Evolutionary conservation across 2,888 invertebrate genomes (phyloP), one percentile per base, ranked within the genome.

Genomic region (Oscheius myriophilus): DNA sequence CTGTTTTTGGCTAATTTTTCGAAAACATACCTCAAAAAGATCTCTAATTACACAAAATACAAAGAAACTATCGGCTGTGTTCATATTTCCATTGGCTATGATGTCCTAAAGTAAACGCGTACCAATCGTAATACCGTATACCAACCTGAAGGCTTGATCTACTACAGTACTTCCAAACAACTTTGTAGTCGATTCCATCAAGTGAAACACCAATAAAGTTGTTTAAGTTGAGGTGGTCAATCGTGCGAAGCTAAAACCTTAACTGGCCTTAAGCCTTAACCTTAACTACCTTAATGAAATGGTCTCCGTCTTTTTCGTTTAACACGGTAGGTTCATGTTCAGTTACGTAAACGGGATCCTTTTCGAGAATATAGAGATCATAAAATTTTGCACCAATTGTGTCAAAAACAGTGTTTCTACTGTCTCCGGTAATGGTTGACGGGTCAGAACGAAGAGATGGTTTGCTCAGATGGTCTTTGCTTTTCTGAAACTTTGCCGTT

Each of bases 41-140:
- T 80, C 51, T 7, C 65, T 4, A 25, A 55, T 51, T 4, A 84
- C 84, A 72, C 85, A 82, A 26, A 85, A 74, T 1, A 84, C 83
- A 0, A 82, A 77, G 67, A 84, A 85, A 55, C 76, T 78, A 14
- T 75, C 75, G 9, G 83, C 79, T 7, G 85, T 78, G 3, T 84
- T 85, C 71, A 85, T 84, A 23, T 81, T 79, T 49, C 86, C 85
- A 45, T 84, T 83, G 58, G 82, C 83, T 26, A 78, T 83, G 65
- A 84, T 83, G 16, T 85, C 77, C 23, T 82, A 82, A 4, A 84
- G 3, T 6, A 9, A 33, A 33, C 9, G n/a, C n/a, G n/a, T 33
- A 6, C 9, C 9, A 33, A 33, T 33, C 33, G n/a, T n/a, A n/a
- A n/a, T n/a, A n/a, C n/a, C n/a, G n/a, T n/a, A n/a, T n/a, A n/a